Conservation (phyloP, 2,113 vertebrate species). For the Salvelinus sp. region DNA sequence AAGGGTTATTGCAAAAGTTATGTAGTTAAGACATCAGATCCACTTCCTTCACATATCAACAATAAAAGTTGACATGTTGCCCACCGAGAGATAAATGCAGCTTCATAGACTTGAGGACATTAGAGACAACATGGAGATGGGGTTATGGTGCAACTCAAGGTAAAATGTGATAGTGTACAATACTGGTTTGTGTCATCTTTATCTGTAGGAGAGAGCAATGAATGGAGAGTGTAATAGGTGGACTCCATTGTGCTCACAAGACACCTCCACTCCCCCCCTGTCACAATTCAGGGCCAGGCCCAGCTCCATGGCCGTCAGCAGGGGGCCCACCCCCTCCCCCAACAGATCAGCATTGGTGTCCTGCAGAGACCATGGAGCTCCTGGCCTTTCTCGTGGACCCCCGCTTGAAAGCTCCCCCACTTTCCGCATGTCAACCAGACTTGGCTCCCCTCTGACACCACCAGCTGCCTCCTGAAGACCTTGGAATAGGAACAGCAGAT, state of each 20-base stretch:
- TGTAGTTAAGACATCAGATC: neutral
- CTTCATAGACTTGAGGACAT: neutral
- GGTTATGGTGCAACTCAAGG: neutral
- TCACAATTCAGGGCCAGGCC: constrained; percentile 70
- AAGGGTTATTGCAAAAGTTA: neutral
- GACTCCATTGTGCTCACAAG: constrained; percentile 61
- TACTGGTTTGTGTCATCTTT: constrained; percentile 5
- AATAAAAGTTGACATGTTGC: neutral
- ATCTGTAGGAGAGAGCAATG: constrained; percentile 70
- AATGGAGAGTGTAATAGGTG: constrained; percentile 72
- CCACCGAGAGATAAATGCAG: neutral
- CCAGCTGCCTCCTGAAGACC: constrained; percentile 56
- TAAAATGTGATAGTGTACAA: neutral
- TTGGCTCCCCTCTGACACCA: constrained; percentile 24
- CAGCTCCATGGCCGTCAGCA: constrained; percentile 50
- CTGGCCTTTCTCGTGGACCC: constrained; percentile 21
- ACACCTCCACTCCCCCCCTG: constrained; percentile 37
- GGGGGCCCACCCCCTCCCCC: constrained; percentile 38
- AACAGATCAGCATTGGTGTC: constrained; percentile 37
- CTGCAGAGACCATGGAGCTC: constrained; percentile 34
- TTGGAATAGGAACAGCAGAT: constrained; percentile 72
- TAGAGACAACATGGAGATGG: neutral
- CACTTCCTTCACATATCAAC: neutral
- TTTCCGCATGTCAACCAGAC: constrained; percentile 52
- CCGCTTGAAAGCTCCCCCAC: constrained; percentile 35